Percentiles rank a stretch among this genome's conserved stretches.
Evolutionary conservation across 2,113 vertebrate genomes (phyloP).

Genomic region (Lipophrys pholis): DNA sequence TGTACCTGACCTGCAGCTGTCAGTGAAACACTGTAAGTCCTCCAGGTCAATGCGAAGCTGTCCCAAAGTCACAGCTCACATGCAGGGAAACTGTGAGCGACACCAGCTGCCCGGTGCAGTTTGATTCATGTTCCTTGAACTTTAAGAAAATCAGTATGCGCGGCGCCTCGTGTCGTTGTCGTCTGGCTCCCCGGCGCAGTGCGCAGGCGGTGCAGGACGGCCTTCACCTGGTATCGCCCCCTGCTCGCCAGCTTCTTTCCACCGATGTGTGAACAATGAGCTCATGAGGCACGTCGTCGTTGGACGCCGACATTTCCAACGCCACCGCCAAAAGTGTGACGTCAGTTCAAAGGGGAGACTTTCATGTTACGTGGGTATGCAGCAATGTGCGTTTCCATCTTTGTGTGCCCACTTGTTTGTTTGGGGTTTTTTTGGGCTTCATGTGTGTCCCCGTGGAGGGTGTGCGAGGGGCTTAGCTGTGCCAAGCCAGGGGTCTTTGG

Average conservation of each 20-base stretch:
- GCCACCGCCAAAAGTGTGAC: constrained; percentile 10
- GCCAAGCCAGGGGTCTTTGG: constrained; percentile 54
- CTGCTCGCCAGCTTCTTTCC: constrained; percentile 20
- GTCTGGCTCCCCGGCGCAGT: constrained; percentile 16
- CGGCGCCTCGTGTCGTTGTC: constrained; percentile 9
- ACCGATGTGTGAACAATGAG: constrained; percentile 38
- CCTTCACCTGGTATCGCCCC: too few relatives aligned
- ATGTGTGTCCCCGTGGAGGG: constrained; percentile 12
- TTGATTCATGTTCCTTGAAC: constrained; percentile 25
- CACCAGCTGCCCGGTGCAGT: background rate
- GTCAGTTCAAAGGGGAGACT: background rate
- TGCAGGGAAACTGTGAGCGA: background rate
- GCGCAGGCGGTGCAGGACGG: constrained; percentile 27
- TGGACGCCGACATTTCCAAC: constrained; percentile 38
- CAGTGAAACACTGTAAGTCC: background rate
- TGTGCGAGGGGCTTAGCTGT: constrained; percentile 15
- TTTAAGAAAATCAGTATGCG: constrained; percentile 61
- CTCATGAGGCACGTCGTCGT: constrained; percentile 28
- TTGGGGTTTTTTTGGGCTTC: background rate
- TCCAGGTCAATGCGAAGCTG: background rate
- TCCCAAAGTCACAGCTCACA: background rate
- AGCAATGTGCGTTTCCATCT: background rate
- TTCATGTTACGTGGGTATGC: background rate
- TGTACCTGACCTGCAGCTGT: background rate
- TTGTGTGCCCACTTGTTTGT: constrained; percentile 2